Percentiles rank a stretch among this genome's conserved stretches.
Conservation (phyloP, 2,113 vertebrate species). For the Lontra canadensis region DNA sequence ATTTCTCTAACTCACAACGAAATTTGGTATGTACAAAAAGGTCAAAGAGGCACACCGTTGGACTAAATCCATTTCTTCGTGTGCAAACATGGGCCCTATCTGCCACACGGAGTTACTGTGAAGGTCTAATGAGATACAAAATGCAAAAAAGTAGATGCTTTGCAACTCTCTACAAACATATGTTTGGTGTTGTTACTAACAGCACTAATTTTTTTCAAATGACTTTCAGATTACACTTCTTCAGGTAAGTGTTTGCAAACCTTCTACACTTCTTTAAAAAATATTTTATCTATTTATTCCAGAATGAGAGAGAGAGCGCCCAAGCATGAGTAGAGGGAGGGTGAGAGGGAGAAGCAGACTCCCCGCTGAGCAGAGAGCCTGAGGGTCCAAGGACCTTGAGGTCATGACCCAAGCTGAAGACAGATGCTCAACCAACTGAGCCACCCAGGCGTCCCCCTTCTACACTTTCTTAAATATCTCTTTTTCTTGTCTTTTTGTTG, state of each 20-base stretch:
- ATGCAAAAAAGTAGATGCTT: background rate
- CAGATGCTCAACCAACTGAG: background rate
- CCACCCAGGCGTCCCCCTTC: background rate
- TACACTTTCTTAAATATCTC: background rate
- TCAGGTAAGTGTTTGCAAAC: background rate
- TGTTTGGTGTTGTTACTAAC: background rate
- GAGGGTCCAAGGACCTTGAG: background rate
- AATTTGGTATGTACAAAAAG: background rate
- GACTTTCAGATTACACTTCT: background rate
- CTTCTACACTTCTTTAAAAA: background rate
- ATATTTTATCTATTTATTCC: background rate
- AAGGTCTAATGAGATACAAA: background rate
- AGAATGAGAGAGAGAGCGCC: background rate
- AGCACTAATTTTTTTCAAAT: background rate
- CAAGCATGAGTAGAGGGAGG: background rate
- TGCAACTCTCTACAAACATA: background rate
- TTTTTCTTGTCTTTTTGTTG: background rate
- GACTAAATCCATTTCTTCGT: background rate
- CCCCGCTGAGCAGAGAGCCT: background rate
- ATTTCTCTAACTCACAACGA: slow-evolving; percentile 47
- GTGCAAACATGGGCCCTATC: background rate
- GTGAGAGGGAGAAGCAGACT: background rate
- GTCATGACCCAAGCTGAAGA: background rate
- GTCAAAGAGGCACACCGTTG: background rate
- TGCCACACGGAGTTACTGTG: background rate